Evolutionary conservation across 2,797 vertebrate genomes (phyloP).

Genomic region (Octomys mimax): DNA sequence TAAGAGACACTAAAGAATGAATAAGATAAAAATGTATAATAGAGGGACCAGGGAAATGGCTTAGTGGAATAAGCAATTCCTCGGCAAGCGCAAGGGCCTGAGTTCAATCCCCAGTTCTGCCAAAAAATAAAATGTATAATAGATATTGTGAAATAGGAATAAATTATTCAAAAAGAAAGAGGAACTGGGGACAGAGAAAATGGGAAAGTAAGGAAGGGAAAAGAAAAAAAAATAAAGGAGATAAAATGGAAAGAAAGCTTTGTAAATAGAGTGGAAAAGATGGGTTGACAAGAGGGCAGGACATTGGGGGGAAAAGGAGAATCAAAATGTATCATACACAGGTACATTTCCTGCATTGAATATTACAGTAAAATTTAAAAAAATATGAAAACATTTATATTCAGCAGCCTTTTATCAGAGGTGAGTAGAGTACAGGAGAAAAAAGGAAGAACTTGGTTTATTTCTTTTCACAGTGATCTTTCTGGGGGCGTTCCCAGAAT

Average conservation of each 20-base stretch:
- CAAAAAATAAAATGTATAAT: too few species aligned
- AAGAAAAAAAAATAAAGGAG: not conserved
- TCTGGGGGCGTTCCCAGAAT: constrained; percentile 11
- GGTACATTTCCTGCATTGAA: not conserved
- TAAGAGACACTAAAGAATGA: too few species aligned
- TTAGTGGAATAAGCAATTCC: too few species aligned
- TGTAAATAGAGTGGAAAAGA: not conserved
- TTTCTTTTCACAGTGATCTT: not conserved
- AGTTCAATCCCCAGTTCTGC: too few species aligned
- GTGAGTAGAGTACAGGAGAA: not conserved
- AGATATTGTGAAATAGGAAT: too few species aligned
- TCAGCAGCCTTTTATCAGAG: constrained; percentile 23
- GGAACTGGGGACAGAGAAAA: too few species aligned
- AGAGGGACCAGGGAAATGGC: too few species aligned
- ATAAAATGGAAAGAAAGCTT: not conserved
- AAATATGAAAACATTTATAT: not conserved
- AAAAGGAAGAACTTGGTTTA: not conserved
- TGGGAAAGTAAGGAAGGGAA: too few species aligned
- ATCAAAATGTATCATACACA: not conserved
- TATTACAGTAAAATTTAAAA: not conserved
- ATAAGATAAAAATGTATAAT: too few species aligned
- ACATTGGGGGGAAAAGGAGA: not conserved
- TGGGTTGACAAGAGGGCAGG: not conserved
- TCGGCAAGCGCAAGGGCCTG: too few species aligned
- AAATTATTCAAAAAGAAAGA: too few species aligned